phyloP scores from a whole-genome alignment of 2,797 vertebrate species.

The Lithobates pipiens region DNA sequence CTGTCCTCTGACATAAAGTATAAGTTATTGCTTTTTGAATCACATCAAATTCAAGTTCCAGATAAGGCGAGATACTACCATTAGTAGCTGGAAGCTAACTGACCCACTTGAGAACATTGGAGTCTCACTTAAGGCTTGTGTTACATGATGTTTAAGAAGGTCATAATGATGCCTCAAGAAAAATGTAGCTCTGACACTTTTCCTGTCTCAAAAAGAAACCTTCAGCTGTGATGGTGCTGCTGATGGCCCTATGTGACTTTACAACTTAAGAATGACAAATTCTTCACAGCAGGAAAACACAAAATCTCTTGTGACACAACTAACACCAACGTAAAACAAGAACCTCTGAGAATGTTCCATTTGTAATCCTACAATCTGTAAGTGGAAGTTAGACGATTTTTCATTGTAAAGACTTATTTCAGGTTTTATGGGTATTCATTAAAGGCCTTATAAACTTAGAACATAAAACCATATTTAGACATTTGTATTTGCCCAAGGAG shows the following conservation, averaged over 20 bases:
- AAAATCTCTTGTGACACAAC: neutral
- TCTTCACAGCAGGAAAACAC: neutral
- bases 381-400: neutral
- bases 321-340: neutral
- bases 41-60: too few relatives aligned
- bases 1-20: too few relatives aligned
- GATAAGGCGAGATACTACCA: too few relatives aligned
- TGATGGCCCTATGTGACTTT: neutral
- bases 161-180: neutral
- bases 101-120: constrained; percentile 2
- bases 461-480: too few relatives aligned
- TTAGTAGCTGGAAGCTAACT: neutral
- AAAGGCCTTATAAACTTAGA: too few relatives aligned
- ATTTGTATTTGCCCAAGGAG: too few relatives aligned
- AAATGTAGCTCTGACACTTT: neutral
- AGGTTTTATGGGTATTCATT: too few relatives aligned
- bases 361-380: neutral
- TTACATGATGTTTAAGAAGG: neutral
- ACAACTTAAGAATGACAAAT: neutral
- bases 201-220: neutral
- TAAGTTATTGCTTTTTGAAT: too few relatives aligned
- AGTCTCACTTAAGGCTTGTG: neutral
- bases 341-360: neutral
- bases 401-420: too few relatives aligned
- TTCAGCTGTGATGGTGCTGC: neutral